Evolutionary conservation across 2,113 vertebrate genomes (phyloP), one percentile per base, ranked within the genome.

Genomic region (Mustelus asterias): DNA sequence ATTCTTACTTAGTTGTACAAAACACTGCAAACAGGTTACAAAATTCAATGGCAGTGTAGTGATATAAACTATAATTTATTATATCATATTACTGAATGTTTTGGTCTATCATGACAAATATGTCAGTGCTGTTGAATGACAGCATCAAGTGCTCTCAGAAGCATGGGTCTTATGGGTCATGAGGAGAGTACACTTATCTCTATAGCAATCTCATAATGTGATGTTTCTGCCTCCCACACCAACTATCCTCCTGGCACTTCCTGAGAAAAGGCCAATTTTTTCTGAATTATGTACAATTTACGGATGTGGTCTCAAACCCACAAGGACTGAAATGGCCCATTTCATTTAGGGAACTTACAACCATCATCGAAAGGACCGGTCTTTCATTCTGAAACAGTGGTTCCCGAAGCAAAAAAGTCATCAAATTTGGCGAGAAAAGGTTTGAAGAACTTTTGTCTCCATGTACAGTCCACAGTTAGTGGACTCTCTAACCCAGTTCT

Each of bases 271-370:
- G 3, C n/a, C 33, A n/a, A 93, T 93, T 93, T 93, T 33, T 63
- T 93, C 90, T 93, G 33, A 63, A 93, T 93, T 63, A 93, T 93
- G 90, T 26, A n/a, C 58, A n/a, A 14, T 65, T 93, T 93, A 37
- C 1, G 2, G 60, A n/a, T 65, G 60, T 92, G 58, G 33, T 93
- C 90, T 37, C 3, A 93, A 3, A 63, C 33, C n/a, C 90, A 69
- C 60, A 9, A 94, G 63, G 18, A 67, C 41, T 94, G 86, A 58
- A 20, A 89, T 29, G 22, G 16, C 7, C 54, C 89, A 41, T 93
- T 93, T 63, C 60, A 20, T 29, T 94, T 94, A 6, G 18, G n/a
- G 90, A 16, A 67, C 90, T 94, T 67, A 67, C 60, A 65, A 29
- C 63, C 60, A n/a, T 93, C 89, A 93, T 4, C 37, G 58, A 65